phyloP scores from a whole-genome alignment of 2,797 vertebrate species.

The Denticeps clupeoides region DNA sequence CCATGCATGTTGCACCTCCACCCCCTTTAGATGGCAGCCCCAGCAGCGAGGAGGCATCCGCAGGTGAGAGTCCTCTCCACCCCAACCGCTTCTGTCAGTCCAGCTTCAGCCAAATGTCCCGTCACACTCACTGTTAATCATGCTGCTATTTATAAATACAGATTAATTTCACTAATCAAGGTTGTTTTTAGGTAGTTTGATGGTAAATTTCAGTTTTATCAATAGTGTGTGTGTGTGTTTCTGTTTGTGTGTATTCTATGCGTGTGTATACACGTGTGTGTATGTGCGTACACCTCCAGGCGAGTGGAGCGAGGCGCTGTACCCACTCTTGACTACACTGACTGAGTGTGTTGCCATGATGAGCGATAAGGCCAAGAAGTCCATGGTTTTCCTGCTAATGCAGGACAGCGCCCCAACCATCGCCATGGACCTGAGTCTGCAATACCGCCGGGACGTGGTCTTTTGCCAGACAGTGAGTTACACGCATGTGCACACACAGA shows the following conservation, averaged over 20 bases:
- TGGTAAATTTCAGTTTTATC: no score
- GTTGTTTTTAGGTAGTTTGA: no score
- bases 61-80: constrained; percentile 76
- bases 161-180: neutral
- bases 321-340: constrained; percentile 77
- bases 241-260: neutral
- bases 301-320: constrained; percentile 82
- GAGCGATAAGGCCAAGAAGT: constrained; percentile 83
- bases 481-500: neutral
- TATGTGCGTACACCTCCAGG: constrained; percentile 41
- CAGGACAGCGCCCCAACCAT: constrained; percentile 80
- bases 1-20: constrained; percentile 83
- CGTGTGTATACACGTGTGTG: neutral
- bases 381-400: constrained; percentile 86
- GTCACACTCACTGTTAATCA: neutral
- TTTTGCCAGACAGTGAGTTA: constrained; percentile 74
- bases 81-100: constrained; percentile 39
- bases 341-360: constrained; percentile 84
- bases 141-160: neutral
- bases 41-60: constrained; percentile 73
- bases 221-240: no score
- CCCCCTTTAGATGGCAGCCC: constrained; percentile 86
- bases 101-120: constrained; percentile 21
- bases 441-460: constrained; percentile 80
- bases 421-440: constrained; percentile 68